Conservation (phyloP, 2,888 invertebrate species). For the Plebejus argus region DNA sequence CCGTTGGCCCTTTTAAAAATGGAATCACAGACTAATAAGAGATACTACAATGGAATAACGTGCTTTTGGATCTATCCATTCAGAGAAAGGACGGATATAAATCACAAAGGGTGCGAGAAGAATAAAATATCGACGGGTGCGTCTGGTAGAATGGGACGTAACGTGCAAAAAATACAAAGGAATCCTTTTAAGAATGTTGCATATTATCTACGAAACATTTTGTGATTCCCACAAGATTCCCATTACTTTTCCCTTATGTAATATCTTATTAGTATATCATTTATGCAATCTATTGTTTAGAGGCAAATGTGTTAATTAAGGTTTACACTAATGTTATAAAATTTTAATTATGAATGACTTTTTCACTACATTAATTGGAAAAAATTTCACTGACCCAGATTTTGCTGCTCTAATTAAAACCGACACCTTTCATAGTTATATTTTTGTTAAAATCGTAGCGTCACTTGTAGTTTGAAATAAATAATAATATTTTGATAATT, state of each 20-base stretch:
- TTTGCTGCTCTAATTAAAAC: neutral
- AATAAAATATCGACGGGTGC: constrained; percentile 51
- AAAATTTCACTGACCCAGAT: constrained; percentile 25
- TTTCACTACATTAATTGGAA: constrained; percentile 7
- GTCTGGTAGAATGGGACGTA: constrained; percentile 56
- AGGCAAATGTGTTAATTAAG: constrained; percentile 8
- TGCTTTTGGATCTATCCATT: constrained; percentile 61
- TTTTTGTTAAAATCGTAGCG: neutral
- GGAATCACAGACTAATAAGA: no score
- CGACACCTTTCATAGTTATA: neutral
- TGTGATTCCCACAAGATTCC: constrained; percentile 31
- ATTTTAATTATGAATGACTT: neutral
- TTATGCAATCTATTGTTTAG: constrained; percentile 28
- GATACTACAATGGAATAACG: constrained; percentile 68
- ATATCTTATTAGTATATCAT: constrained; percentile 22
- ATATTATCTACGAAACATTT: constrained; percentile 36
- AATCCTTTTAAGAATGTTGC: constrained; percentile 47
- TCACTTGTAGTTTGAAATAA: neutral
- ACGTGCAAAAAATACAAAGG: constrained; percentile 54
- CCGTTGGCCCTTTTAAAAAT: constrained; percentile 71
- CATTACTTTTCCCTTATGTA: constrained; percentile 20
- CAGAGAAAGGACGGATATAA: constrained; percentile 63
- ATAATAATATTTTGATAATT: neutral
- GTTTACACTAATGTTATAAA: neutral
- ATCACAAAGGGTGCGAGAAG: constrained; percentile 68